These are phyloP conservation scores for Orussus abietinus DNA, from an alignment of 1,140 invertebrate species.

Conservation along the genomic window DNA sequence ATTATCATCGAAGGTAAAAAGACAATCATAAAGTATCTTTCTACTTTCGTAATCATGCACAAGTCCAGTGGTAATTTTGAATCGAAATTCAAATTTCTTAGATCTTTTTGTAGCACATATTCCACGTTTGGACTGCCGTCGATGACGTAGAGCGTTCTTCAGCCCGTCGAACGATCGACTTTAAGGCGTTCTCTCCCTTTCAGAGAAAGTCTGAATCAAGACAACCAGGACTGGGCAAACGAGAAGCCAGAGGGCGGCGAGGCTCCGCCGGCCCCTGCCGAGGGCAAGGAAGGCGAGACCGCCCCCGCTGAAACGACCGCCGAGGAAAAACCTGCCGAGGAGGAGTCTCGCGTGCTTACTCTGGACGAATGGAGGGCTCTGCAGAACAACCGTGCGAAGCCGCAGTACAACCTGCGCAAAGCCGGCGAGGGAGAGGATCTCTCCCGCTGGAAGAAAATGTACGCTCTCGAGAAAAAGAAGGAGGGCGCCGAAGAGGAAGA, in stretches of 20 bases:
- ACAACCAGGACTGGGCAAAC: conserved; percentile 51
- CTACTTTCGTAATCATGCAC: too few relatives aligned
- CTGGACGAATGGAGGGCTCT: conserved; percentile 87
- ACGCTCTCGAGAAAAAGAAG: conserved; percentile 77
- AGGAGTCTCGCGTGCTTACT: conserved; percentile 77
- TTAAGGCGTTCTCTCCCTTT: too few relatives aligned
- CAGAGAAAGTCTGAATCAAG: conserved; percentile 48
- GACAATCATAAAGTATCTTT: too few relatives aligned
- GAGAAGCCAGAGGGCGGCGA: conserved; percentile 49
- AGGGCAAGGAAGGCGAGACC: conserved; percentile 47
- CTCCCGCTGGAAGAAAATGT: conserved; percentile 90
- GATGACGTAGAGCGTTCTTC: too few relatives aligned
- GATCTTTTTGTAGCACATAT: too few relatives aligned
- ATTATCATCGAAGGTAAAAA: too few relatives aligned
- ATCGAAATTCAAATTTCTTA: too few relatives aligned
- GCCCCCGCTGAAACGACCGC: conserved; percentile 31
- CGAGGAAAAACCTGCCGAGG: conserved; percentile 61
- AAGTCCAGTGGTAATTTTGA: too few relatives aligned
- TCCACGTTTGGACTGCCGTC: too few relatives aligned
- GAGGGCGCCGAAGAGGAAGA: conserved; percentile 65
- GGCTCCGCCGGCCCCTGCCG: conserved; percentile 26
- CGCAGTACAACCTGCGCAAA: conserved; percentile 85
- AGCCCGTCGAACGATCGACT: too few relatives aligned
- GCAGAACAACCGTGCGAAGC: conserved; percentile 68
- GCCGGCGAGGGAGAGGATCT: conserved; percentile 89